Base-by-base conservation (phyloP, 2,888 invertebrate genomes). In the Lasioglossum leucozonium region DNA sequence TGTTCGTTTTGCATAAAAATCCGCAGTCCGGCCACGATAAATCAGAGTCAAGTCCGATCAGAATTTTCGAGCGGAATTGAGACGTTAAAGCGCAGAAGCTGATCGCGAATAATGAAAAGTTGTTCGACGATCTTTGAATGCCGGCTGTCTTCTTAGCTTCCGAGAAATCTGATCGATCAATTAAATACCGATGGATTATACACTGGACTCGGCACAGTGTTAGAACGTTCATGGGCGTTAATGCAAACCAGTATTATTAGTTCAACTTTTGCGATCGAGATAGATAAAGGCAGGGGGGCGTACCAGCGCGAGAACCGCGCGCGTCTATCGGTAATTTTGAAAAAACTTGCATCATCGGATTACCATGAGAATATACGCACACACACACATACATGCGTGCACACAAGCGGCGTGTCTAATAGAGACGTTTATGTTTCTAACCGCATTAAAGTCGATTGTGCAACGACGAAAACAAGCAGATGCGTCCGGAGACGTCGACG, bases 321-420 rank as follows among this genome's bases (percentile, higher is more conserved):
- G 0, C 65, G 72, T 74, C 44, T 78, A 71, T 0, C 34, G 72
- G 74, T 77, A 86, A 85, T 86, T 86, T 85, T 51, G 8, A 79
- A 85, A 72, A 85, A 65, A 72, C 22, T 86, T 86, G 85, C 85
- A 85, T 86, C 85, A 86, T 85, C 76, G 72, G 30, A 72, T 85
- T 85, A 72, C 11, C 85, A 78, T 78, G 65, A 47, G 30, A 65
- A 51, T 18, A 73, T 8, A 30, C 10, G 11, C 51, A 47, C 47
- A 2, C 22, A 8, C 16, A 4, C 8, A 13, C 5, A 77, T 40
- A 47, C n/a, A n/a, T n/a, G n/a, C n/a, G n/a, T n/a, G n/a, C 47
- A 47, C 4, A 18, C 1, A 74, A 47, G 55, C 30, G 11, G 22
- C 37, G 22, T 8, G n/a, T 40, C 37, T 34, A 37, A 51, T 47